A percentile compares a stretch with the other conserved stretches of the same genome.
These are phyloP conservation scores for Notamacropus eugenii DNA, from an alignment of 2,797 vertebrate species.

Conservation along the genomic window DNA sequence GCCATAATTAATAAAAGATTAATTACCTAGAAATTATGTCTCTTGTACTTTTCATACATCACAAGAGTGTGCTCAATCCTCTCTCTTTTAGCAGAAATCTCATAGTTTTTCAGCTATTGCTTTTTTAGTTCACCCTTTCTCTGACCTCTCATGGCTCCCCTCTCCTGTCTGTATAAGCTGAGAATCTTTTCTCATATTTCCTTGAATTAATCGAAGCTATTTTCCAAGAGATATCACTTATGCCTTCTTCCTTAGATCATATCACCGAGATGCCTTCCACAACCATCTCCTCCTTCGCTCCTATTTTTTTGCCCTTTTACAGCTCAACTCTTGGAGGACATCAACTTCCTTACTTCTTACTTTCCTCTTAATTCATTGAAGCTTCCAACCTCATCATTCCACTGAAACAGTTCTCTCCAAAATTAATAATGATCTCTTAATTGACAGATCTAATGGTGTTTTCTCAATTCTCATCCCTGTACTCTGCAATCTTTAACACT, in stretches of 20 bases:
- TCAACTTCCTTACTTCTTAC: neutral
- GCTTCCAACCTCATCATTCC: neutral
- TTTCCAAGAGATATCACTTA: neutral
- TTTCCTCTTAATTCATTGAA: neutral
- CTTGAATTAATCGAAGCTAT: neutral
- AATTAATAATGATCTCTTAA: neutral
- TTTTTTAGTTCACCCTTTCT: neutral
- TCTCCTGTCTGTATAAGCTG: neutral
- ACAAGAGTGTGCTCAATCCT: neutral
- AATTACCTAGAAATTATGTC: neutral
- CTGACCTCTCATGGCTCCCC: neutral
- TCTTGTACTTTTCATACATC: neutral
- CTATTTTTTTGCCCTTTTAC: neutral
- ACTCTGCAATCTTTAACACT: neutral
- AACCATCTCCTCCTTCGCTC: neutral
- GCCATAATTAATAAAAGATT: neutral
- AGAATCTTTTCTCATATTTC: neutral
- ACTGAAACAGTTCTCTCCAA: neutral
- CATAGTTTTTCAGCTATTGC: neutral
- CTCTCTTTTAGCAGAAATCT: neutral
- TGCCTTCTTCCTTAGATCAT: neutral
- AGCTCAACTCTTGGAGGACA: neutral
- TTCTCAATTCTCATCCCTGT: neutral
- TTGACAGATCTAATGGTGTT: neutral
- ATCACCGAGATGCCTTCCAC: neutral